Percentiles rank a stretch among this genome's conserved stretches.
Conservation (phyloP, 2,797 vertebrate genomes). For the Spinus olivaceus region DNA sequence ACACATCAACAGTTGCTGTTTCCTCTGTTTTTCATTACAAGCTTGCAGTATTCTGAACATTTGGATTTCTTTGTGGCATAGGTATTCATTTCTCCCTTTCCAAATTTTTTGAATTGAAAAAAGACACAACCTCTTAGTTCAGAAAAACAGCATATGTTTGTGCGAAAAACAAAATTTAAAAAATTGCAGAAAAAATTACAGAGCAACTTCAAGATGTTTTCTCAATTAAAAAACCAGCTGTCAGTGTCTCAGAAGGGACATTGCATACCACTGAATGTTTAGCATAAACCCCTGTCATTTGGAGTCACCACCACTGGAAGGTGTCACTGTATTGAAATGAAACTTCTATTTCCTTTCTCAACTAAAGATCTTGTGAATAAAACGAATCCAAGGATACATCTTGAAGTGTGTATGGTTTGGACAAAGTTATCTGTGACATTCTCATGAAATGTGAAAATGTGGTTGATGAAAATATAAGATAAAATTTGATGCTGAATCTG, state of each 20-base stretch:
- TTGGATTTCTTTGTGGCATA: neutral
- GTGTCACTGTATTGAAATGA: neutral
- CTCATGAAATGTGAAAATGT: neutral
- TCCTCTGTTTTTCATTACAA: neutral
- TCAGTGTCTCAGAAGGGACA: neutral
- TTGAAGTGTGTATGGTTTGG: neutral
- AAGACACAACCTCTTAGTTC: neutral
- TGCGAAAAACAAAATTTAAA: neutral
- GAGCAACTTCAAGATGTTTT: neutral
- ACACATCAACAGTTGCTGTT: neutral
- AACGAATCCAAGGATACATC: neutral
- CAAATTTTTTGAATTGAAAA: neutral
- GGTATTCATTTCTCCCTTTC: neutral
- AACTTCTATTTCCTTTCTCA: neutral
- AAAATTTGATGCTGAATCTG: neutral
- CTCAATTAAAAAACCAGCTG: neutral
- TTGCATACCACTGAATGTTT: neutral
- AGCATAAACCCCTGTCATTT: neutral
- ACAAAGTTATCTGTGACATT: neutral
- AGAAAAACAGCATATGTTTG: neutral
- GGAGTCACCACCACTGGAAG: neutral
- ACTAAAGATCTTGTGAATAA: neutral
- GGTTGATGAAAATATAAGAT: neutral
- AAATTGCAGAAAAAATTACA: neutral
- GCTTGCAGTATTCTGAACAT: neutral